phyloP scores from a whole-genome alignment of 2,888 invertebrate species.

The Colletes collaris region DNA sequence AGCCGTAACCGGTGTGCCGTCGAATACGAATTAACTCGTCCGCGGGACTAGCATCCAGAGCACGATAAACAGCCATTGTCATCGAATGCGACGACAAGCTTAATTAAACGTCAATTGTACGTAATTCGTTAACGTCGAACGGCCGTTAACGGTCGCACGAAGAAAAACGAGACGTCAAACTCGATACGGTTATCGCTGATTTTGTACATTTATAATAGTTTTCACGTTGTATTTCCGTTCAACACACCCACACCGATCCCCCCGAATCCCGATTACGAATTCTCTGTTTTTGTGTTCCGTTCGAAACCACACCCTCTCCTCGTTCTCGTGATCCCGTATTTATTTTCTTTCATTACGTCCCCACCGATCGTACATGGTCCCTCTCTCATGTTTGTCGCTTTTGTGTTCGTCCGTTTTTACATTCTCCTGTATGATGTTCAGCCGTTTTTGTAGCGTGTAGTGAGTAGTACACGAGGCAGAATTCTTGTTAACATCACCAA shows the following conservation, averaged over 20 bases:
- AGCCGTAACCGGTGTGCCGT: conserved; percentile 50
- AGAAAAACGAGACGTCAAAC: conserved; percentile 26
- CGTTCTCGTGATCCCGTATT: background rate
- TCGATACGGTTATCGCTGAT: conserved; percentile 46
- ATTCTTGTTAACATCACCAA: conserved; percentile 81
- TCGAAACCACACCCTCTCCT: background rate
- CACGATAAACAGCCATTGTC: background rate
- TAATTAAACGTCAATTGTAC: background rate
- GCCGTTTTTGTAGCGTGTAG: conserved; percentile 82
- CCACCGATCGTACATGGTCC: conserved; percentile 33
- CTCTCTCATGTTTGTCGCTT: conserved; percentile 78
- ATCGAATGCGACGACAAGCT: background rate
- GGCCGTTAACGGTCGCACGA: background rate
- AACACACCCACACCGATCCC: background rate
- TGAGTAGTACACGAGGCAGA: conserved; percentile 81
- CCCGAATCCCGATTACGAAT: conserved; percentile 10
- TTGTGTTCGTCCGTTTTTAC: conserved; percentile 79
- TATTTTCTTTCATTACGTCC: background rate
- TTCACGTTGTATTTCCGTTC: conserved; percentile 1
- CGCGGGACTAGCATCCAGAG: background rate
- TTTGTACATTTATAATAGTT: conserved; percentile 47
- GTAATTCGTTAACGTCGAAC: background rate
- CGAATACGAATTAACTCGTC: conserved; percentile 11
- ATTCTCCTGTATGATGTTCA: conserved; percentile 71
- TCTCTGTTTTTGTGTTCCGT: background rate